Evolutionary conservation across 2,888 invertebrate species (phyloP), one percentile per base, ranked within the genome.

Genomic region (Ormyrus labotus): DNA sequence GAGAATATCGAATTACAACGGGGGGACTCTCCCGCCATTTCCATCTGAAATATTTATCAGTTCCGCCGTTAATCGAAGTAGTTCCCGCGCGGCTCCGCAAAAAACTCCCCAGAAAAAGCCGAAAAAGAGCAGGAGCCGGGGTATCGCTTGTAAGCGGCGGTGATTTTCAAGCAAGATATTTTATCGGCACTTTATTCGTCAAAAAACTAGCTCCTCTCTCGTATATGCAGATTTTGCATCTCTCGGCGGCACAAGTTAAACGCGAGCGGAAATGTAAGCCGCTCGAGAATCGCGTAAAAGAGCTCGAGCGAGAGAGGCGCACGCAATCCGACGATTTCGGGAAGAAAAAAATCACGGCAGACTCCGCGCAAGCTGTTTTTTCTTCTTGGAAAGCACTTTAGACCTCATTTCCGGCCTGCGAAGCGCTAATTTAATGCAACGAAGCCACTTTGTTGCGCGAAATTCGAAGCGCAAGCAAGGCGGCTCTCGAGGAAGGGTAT

Each of bases 331-430:
- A 45, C 34, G 51, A 55, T 63, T 67, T 34, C 34, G 53, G 67
- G 9, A n/a, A 34, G 48, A 47, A 61, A 47, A 61, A 72, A 53
- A 55, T 47, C 6, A 45, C 48, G 11, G n/a, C 50, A 45, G 55
- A 63, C 50, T 7, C 58, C 47, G 58, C 58, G 34, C 34, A 34
- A 34, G 34, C 4, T 34, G 34, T 34, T 34, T 57, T 57, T 13
- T 71, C 65, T 71, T 57, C 9, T 7, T 67, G 48, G 67, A 68
- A 68, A 78, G 55, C 72, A 72, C 50, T 78, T 61, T 19, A 55
- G 51, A 72, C 60, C 67, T 78, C 60, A 67, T 72, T 78, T 78
- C 72, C 72, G 61, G 53, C 51, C 75, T 51, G 60, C 47, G 48
- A 47, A 1, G 68, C 11, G 68, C 68, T 75, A 75, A 75, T 75